Percentiles rank a stretch among this genome's conserved stretches.
phyloP scores from a whole-genome alignment of 2,888 invertebrate genomes.

The Metacarcinus magister region DNA sequence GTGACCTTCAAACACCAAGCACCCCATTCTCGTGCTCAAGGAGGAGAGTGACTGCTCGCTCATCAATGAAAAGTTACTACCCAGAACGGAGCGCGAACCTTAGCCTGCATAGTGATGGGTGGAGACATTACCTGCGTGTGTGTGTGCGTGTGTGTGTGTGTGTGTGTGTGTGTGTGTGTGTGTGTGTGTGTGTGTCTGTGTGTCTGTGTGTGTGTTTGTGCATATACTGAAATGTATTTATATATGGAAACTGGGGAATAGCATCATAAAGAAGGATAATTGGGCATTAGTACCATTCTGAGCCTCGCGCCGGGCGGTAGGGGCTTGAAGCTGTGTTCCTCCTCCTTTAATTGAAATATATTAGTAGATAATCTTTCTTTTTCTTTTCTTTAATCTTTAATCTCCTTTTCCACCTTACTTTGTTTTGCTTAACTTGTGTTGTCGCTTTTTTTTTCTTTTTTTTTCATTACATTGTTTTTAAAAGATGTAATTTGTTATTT shows the following conservation, averaged over 20 bases:
- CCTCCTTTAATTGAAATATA: background rate
- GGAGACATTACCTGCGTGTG: background rate
- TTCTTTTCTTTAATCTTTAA: background rate
- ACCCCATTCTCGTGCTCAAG: no score
- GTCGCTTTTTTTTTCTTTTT: background rate
- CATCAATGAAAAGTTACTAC: no score
- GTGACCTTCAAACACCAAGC: no score
- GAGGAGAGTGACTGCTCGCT: no score
- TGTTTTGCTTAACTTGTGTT: background rate
- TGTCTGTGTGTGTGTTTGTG: conserved; percentile 62
- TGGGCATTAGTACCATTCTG: background rate
- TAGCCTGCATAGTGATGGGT: no score
- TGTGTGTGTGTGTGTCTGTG: conserved; percentile 57
- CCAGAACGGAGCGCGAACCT: no score
- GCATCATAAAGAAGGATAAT: conserved; percentile 34
- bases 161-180: conserved; percentile 20
- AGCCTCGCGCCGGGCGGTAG: background rate
- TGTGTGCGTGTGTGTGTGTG: conserved; percentile 16
- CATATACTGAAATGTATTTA: background rate
- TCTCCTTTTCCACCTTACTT: background rate
- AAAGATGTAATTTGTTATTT: background rate
- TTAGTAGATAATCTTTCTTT: background rate
- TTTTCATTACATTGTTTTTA: background rate
- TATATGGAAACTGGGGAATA: background rate
- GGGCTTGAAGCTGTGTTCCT: background rate